Percentiles rank a stretch among this genome's conserved stretches.
Conservation (phyloP, 2,113 vertebrate species). For the Mustelus asterias region DNA sequence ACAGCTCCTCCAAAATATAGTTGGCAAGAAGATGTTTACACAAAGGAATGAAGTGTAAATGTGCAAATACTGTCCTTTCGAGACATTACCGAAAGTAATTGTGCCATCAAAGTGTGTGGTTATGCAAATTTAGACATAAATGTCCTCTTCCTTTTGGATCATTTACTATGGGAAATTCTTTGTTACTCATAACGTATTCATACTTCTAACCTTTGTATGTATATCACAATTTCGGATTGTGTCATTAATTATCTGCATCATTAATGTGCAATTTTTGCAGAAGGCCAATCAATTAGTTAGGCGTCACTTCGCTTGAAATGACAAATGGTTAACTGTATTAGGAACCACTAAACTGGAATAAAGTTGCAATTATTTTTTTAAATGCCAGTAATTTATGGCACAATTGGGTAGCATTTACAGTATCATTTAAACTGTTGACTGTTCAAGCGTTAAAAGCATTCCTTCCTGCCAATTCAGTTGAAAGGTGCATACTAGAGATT, state of each 20-base stretch:
- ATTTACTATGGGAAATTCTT: not conserved
- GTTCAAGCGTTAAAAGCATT: not conserved
- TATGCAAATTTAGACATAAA: not conserved
- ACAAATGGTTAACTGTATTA: not conserved
- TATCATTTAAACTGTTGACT: slow-evolving; percentile 28
- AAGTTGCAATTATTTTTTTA: slow-evolving; percentile 9
- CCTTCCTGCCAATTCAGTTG: not conserved
- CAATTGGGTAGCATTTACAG: slow-evolving; percentile 9
- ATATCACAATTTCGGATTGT: not conserved
- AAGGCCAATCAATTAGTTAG: not conserved
- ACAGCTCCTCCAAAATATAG: not conserved
- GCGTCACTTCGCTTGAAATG: not conserved
- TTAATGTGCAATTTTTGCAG: slow-evolving; percentile 2
- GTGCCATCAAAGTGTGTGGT: not conserved
- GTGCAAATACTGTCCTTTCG: not conserved
- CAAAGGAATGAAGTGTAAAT: not conserved
- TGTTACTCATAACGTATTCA: too few species aligned
- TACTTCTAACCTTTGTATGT: not conserved
- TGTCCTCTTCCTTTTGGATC: not conserved
- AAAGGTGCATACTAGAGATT: not conserved
- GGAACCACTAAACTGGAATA: slow-evolving; percentile 16
- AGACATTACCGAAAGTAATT: not conserved
- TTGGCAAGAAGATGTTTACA: not conserved
- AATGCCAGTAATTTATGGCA: not conserved
- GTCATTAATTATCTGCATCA: slow-evolving; percentile 16